Evolutionary conservation across 2,113 vertebrate genomes (phyloP).

Genomic region (Engraulis encrasicolus): DNA sequence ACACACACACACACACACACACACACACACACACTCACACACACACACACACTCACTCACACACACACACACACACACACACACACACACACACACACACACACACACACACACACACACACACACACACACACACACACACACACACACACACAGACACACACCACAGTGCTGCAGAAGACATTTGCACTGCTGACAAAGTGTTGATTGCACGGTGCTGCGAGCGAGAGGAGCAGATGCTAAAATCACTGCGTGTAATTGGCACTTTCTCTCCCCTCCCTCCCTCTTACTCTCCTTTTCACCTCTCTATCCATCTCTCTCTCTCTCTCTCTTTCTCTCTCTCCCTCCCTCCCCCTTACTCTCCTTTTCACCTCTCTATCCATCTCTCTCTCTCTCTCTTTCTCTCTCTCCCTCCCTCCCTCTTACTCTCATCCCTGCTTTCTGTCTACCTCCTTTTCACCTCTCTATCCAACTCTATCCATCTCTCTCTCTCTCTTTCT

Average conservation of each 20-base stretch:
- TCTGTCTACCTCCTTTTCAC: too few species aligned
- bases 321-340: conserved; percentile 22
- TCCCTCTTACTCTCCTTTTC: conserved; percentile 7
- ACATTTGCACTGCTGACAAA: conserved; percentile 67
- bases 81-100: neutral
- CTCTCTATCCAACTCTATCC: neutral
- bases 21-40: neutral
- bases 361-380: too few species aligned
- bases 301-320: too few species aligned
- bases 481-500: conserved; percentile 6
- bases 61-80: neutral
- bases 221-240: conserved; percentile 58
- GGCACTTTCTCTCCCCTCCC: conserved; percentile 28
- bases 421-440: too few species aligned
- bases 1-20: conserved; percentile 1
- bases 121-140: conserved; percentile 56
- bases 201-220: conserved; percentile 69
- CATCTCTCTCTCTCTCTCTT: too few species aligned
- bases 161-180: conserved; percentile 63
- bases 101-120: conserved; percentile 22
- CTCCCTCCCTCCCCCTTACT: too few species aligned
- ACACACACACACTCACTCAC: neutral
- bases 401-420: too few species aligned
- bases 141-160: too few species aligned
- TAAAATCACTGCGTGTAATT: conserved; percentile 50